These are phyloP conservation scores for Propithecus coquereli DNA, from an alignment of 2,113 vertebrate genomes.

Conservation along the genomic window DNA sequence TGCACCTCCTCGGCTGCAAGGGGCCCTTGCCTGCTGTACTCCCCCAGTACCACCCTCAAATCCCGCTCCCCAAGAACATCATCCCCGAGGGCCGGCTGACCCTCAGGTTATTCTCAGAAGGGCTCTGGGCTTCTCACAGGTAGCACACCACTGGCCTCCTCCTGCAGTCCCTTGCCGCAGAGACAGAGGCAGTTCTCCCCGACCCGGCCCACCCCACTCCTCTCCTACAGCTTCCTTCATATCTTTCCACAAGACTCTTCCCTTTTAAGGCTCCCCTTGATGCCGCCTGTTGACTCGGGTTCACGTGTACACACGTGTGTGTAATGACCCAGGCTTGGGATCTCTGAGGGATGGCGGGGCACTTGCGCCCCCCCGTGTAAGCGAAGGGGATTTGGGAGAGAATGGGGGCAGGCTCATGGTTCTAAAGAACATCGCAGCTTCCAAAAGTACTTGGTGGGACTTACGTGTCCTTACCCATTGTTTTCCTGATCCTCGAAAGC, in stretches of 20 bases:
- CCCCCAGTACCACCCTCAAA: not conserved
- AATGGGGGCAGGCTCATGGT: fast-evolving
- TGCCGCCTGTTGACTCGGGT: not conserved
- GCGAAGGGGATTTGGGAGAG: not conserved
- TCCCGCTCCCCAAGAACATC: not conserved
- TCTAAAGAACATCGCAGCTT: not conserved
- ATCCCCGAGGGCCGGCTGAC: too few species aligned
- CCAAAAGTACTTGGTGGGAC: not conserved
- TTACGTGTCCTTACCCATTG: not conserved
- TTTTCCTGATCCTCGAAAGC: not conserved
- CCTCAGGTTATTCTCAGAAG: not conserved
- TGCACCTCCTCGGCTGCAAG: not conserved
- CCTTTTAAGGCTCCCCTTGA: not conserved
- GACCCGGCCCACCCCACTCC: not conserved
- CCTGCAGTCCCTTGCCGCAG: not conserved
- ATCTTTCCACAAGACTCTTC: not conserved
- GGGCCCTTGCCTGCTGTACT: not conserved
- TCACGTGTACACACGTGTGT: fast-evolving
- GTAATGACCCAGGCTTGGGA: not conserved
- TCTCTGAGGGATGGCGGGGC: not conserved
- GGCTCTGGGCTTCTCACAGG: not conserved
- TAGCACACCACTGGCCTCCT: not conserved
- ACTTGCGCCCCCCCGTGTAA: not conserved
- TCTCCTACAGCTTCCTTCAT: not conserved
- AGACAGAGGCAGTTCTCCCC: not conserved